phyloP scores from a whole-genome alignment of 2,797 vertebrate species.

The Mastacembelus armatus region DNA sequence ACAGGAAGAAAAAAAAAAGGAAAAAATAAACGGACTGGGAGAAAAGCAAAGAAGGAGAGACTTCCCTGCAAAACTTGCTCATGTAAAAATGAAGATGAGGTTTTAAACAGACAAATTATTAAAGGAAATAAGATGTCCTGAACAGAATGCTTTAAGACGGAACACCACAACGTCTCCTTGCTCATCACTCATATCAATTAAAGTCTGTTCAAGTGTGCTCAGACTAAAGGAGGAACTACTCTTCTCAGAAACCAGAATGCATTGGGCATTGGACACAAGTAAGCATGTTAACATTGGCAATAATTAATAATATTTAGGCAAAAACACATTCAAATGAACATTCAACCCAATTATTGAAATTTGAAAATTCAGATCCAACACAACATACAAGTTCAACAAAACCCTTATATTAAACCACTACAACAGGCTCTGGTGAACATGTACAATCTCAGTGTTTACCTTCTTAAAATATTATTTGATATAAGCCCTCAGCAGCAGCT shows the following conservation, averaged over 20 bases:
- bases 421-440: conserved; percentile 12
- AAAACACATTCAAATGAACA: conserved; percentile 35
- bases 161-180: conserved; percentile 33
- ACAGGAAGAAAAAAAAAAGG: not conserved
- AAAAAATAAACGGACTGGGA: not conserved
- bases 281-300: conserved; percentile 3
- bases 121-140: conserved; percentile 31
- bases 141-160: conserved; percentile 61
- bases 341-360: conserved; percentile 16
- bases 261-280: conserved; percentile 38
- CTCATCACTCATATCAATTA: conserved; percentile 29
- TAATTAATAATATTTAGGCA: conserved; percentile 27
- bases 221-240: conserved; percentile 42
- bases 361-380: conserved; percentile 67
- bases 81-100: not conserved
- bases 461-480: not conserved
- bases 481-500: not conserved
- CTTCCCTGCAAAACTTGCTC: not conserved
- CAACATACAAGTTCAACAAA: conserved; percentile 42
- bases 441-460: not conserved
- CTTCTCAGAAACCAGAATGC: conserved; percentile 4
- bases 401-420: not conserved
- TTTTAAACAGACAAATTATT: conserved; percentile 43
- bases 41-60: not conserved
- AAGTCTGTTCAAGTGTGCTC: conserved; percentile 42